Evolutionary conservation across 2,888 invertebrate genomes (phyloP).

Genomic region (Ochropleura leucogaster): DNA sequence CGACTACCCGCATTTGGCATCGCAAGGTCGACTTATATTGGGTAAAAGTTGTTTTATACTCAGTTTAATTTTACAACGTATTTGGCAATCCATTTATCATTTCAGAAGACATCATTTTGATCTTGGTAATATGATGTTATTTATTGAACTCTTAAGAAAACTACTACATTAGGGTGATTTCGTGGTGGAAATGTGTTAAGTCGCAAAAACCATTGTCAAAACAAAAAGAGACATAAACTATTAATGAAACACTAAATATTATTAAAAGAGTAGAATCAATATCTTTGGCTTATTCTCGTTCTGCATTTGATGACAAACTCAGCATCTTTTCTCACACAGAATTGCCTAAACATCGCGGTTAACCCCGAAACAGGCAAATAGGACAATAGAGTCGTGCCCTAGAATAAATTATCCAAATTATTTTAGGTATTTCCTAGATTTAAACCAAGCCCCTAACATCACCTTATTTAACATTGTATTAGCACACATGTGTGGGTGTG

Average conservation of each 20-base stretch:
- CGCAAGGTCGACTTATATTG: conserved; percentile 61
- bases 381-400: not conserved
- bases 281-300: not conserved
- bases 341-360: no score
- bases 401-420: not conserved
- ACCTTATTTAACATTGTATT: conserved; percentile 12
- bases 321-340: not conserved
- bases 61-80: conserved; percentile 41
- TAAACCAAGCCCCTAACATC: not conserved
- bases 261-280: not conserved
- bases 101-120: conserved; percentile 33
- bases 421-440: not conserved
- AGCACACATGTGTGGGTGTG: conserved; percentile 29
- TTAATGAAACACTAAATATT: not conserved
- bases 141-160: not conserved
- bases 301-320: not conserved
- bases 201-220: not conserved
- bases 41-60: conserved; percentile 65
- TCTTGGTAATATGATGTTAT: not conserved
- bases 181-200: not conserved
- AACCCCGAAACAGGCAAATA: no score
- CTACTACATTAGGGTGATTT: not conserved
- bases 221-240: no score
- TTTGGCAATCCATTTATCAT: conserved; percentile 54
- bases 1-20: conserved; percentile 63